These are phyloP conservation scores for Hanleya hanleyi DNA, from an alignment of 2,888 invertebrate species.

Conservation along the genomic window DNA sequence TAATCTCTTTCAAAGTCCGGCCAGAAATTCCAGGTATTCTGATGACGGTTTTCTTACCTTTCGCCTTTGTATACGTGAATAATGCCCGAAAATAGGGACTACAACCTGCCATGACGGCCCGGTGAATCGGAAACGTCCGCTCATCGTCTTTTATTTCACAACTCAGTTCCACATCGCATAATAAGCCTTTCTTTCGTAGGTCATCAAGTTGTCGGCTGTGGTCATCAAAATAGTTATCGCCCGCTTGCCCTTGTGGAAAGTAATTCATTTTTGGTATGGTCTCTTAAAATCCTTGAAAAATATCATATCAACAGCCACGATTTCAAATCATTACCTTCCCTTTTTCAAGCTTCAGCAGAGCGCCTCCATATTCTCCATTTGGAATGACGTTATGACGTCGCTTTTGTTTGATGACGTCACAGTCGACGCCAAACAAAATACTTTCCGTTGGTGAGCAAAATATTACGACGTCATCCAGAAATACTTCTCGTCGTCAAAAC, in stretches of 20 bases:
- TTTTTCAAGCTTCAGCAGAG: no score
- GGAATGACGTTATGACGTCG: no score
- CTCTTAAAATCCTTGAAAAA: no score
- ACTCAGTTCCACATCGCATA: constrained; percentile 81
- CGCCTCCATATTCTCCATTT: no score
- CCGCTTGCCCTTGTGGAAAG: not conserved
- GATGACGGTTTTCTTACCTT: constrained; percentile 44
- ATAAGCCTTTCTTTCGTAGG: constrained; percentile 76
- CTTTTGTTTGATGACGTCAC: no score
- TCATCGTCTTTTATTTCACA: constrained; percentile 81
- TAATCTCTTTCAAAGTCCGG: constrained; percentile 46
- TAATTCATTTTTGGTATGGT: not conserved
- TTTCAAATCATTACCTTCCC: no score
- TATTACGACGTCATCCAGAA: no score
- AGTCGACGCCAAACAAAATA: no score
- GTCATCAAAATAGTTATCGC: constrained; percentile 8
- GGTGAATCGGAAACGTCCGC: constrained; percentile 86
- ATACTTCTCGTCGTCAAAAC: no score
- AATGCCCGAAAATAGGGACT: constrained; percentile 92
- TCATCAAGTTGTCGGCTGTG: constrained; percentile 54
- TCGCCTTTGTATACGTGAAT: constrained; percentile 85
- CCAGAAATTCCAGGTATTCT: constrained; percentile 48
- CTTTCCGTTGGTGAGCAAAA: no score
- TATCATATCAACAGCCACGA: no score
- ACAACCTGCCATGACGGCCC: constrained; percentile 78